Evolutionary conservation across 2,888 invertebrate species (phyloP).

Genomic region (Cheilosia pagana): DNA sequence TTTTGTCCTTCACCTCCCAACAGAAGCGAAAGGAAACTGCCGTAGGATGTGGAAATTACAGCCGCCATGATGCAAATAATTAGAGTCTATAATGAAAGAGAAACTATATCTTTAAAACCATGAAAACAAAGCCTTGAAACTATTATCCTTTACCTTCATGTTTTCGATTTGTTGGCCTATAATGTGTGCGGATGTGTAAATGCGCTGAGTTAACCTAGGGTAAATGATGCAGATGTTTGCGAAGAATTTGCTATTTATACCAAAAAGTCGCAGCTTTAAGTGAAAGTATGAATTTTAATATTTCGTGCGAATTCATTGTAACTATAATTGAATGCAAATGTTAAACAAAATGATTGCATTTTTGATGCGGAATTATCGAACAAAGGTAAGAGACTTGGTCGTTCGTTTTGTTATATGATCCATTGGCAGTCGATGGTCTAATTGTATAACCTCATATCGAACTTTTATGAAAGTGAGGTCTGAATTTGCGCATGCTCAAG

Average conservation of each 20-base stretch:
- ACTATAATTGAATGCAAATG: conserved; percentile 29
- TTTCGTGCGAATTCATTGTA: conserved; percentile 23
- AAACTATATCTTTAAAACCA: background rate
- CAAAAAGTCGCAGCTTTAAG: conserved; percentile 8
- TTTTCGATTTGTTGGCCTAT: conserved; percentile 38
- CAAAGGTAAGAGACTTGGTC: background rate
- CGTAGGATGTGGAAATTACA: conserved; percentile 32
- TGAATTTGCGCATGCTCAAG: too few relatives aligned
- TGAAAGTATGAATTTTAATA: conserved; percentile 49
- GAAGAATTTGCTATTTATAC: conserved; percentile 50
- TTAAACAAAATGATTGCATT: background rate
- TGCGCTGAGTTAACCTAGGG: conserved; percentile 29
- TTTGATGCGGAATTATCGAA: background rate
- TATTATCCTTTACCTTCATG: conserved; percentile 48
- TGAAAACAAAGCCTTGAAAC: background rate
- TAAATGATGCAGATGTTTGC: conserved; percentile 48
- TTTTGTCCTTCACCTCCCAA: background rate
- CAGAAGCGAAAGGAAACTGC: conserved; percentile 2
- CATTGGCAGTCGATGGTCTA: too few relatives aligned
- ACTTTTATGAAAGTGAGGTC: background rate
- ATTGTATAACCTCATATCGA: background rate
- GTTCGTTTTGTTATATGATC: too few relatives aligned
- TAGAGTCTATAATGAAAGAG: conserved; percentile 32
- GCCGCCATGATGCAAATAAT: conserved; percentile 48
- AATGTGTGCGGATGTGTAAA: conserved; percentile 20